A percentile compares a stretch with the other conserved stretches of the same genome.
Conservation (phyloP, 2,797 vertebrate species). For the Channa striata region DNA sequence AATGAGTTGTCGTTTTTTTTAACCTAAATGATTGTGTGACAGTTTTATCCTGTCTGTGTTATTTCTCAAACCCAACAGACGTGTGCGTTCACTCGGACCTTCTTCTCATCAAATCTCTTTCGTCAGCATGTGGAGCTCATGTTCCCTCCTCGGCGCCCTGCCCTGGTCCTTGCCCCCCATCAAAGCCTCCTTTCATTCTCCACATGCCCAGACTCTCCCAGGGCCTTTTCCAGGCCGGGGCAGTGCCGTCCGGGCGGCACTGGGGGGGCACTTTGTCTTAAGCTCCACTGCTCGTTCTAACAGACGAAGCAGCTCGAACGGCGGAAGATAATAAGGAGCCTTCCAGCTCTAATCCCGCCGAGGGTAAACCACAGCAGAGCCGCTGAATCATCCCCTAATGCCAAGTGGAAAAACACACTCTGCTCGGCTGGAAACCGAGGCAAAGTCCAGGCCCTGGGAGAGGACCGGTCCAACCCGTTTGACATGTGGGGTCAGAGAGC, state of each 20-base stretch:
- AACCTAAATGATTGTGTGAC: too few relatives aligned
- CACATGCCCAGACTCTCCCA: slow-evolving; percentile 35
- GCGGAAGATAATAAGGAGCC: slow-evolving; percentile 69
- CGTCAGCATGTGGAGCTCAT: slow-evolving; percentile 1
- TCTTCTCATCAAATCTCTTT: slow-evolving; percentile 42
- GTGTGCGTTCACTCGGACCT: slow-evolving; percentile 18
- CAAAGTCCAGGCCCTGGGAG: slow-evolving; percentile 41
- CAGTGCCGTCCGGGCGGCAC: slow-evolving; percentile 48
- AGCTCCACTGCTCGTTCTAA: slow-evolving; percentile 68
- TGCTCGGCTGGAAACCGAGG: slow-evolving; percentile 46
- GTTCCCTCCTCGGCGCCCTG: slow-evolving; percentile 42
- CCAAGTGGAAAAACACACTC: slow-evolving; percentile 64
- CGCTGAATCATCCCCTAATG: slow-evolving; percentile 74
- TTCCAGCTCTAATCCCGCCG: slow-evolving; percentile 73
- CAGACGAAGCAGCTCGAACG: slow-evolving; percentile 62
- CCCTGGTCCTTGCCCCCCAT: slow-evolving; percentile 7
- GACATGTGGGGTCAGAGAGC: slow-evolving; percentile 61
- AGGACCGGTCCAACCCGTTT: slow-evolving; percentile 51
- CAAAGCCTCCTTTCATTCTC: background rate
- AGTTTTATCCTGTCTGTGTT: slow-evolving; percentile 1
- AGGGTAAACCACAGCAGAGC: slow-evolving; percentile 57
- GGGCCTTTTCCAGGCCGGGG: slow-evolving; percentile 42
- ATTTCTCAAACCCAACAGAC: slow-evolving; percentile 5
- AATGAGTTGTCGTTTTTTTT: too few relatives aligned
- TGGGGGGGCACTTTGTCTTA: slow-evolving; percentile 72